A percentile compares a stretch with the other conserved stretches of the same genome.
Conservation (phyloP, 2,797 vertebrate species). For the Pseudomugil gertrudae region DNA sequence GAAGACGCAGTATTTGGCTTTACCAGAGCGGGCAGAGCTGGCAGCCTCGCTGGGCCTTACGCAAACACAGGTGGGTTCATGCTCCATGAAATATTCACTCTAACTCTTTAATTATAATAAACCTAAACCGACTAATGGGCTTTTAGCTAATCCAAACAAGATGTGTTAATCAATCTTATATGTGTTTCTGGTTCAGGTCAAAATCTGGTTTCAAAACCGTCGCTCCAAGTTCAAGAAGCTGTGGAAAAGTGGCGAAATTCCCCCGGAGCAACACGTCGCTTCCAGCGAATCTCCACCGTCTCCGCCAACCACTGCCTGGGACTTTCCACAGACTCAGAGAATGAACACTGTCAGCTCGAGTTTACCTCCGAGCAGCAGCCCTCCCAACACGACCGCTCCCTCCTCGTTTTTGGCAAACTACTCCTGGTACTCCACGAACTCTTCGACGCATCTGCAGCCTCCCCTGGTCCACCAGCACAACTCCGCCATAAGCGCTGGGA, state of each 20-base stretch:
- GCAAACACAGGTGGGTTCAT: constrained; percentile 91
- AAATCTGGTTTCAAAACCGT: constrained; percentile 99
- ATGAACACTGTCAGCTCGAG: constrained; percentile 82
- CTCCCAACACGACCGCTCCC: constrained; percentile 82
- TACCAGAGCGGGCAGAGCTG: constrained; percentile 95
- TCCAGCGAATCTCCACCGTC: constrained; percentile 89
- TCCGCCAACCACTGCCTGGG: constrained; percentile 88
- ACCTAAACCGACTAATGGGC: background rate
- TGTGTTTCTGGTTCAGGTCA: constrained; percentile 82
- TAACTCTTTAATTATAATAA: background rate
- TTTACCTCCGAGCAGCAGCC: constrained; percentile 86
- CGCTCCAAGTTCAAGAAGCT: constrained; percentile 98
- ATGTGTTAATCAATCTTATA: constrained; percentile 21
- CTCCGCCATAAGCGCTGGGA: constrained; percentile 87
- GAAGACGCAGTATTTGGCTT: constrained; percentile 96
- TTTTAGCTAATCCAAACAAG: background rate
- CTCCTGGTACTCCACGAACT: constrained; percentile 92
- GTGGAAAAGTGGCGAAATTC: constrained; percentile 96
- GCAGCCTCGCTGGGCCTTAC: constrained; percentile 96
- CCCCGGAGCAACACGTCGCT: constrained; percentile 86
- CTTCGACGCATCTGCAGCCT: constrained; percentile 85
- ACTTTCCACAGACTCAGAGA: constrained; percentile 89
- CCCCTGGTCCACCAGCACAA: constrained; percentile 86
- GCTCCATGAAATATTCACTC: constrained; percentile 18
- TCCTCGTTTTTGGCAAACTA: constrained; percentile 94